A percentile compares a stretch with the other conserved stretches of the same genome.
Conservation (phyloP, 2,113 vertebrate species). For the Rhombomys opimus region DNA sequence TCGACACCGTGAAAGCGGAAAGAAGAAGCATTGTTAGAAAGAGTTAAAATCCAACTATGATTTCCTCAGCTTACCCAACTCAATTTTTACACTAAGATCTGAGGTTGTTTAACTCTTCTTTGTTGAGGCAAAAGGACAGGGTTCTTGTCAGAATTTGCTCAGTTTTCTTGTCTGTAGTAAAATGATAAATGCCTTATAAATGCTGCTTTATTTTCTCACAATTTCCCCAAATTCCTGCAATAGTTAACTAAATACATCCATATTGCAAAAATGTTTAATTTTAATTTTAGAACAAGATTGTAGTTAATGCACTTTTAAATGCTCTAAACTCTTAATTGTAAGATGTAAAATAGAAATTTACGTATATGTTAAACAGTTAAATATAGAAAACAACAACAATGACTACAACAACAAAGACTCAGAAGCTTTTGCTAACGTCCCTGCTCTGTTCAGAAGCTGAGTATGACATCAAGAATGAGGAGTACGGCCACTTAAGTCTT, state of each 20-base stretch:
- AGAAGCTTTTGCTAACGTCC: slow-evolving; percentile 29
- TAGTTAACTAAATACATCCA: slow-evolving; percentile 82
- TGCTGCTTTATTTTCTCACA: slow-evolving; percentile 61
- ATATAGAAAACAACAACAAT: background rate
- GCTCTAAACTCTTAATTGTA: slow-evolving; percentile 76
- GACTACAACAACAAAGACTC: background rate
- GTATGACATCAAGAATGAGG: background rate
- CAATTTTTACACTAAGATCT: slow-evolving; percentile 71
- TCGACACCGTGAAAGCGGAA: background rate
- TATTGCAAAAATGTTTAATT: slow-evolving; percentile 72
- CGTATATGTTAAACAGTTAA: slow-evolving; percentile 52
- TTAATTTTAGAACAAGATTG: slow-evolving; percentile 75
- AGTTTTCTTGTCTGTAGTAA: slow-evolving; percentile 77
- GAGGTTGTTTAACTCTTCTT: slow-evolving; percentile 76
- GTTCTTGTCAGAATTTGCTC: slow-evolving; percentile 78
- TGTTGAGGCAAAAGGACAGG: slow-evolving; percentile 73
- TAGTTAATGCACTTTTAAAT: slow-evolving; percentile 77
- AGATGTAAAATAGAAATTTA: slow-evolving; percentile 76
- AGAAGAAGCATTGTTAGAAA: slow-evolving; percentile 50
- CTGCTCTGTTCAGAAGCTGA: slow-evolving; percentile 13
- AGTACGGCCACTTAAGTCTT: background rate
- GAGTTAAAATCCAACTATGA: slow-evolving; percentile 68
- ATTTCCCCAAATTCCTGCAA: slow-evolving; percentile 74
- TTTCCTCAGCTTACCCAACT: slow-evolving; percentile 76
- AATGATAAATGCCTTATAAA: slow-evolving; percentile 77